phyloP scores from a whole-genome alignment of 2,888 invertebrate species.

The Caenorhabditis uteleia region DNA sequence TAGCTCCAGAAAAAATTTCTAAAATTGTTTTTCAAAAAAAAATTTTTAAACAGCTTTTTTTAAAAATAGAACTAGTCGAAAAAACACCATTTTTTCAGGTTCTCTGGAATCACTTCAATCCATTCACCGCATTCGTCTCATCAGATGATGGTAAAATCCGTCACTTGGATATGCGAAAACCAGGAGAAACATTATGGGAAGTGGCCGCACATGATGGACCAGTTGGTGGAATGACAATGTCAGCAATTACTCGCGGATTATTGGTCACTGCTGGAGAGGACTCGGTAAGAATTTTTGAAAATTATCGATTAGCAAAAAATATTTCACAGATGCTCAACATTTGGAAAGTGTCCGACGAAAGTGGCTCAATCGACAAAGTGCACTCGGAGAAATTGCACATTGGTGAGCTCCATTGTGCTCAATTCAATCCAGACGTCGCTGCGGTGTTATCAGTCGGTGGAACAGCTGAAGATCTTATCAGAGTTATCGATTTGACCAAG shows the following conservation, averaged over 20 bases:
- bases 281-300: slow-evolving; percentile 34
- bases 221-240: slow-evolving; percentile 51
- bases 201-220: slow-evolving; percentile 57
- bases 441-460: slow-evolving; percentile 56
- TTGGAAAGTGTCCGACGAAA: slow-evolving; percentile 53
- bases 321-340: slow-evolving; percentile 51
- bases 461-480: slow-evolving; percentile 53
- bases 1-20: too few species aligned
- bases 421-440: slow-evolving; percentile 59
- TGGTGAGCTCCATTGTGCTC: slow-evolving; percentile 50
- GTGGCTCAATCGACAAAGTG: slow-evolving; percentile 40
- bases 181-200: slow-evolving; percentile 47
- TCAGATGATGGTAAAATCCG: slow-evolving; percentile 59
- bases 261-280: slow-evolving; percentile 59
- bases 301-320: background rate
- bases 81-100: background rate
- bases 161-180: slow-evolving; percentile 59
- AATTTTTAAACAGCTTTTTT: too few species aligned
- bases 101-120: slow-evolving; percentile 82
- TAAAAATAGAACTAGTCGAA: background rate
- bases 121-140: slow-evolving; percentile 80
- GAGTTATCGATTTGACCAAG: slow-evolving; percentile 56
- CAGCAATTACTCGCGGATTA: slow-evolving; percentile 49
- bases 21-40: too few species aligned
- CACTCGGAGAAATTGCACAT: slow-evolving; percentile 49